These are phyloP conservation scores for Gallinago solitaria DNA, from an alignment of 2,797 vertebrate genomes.

Conservation along the genomic window DNA sequence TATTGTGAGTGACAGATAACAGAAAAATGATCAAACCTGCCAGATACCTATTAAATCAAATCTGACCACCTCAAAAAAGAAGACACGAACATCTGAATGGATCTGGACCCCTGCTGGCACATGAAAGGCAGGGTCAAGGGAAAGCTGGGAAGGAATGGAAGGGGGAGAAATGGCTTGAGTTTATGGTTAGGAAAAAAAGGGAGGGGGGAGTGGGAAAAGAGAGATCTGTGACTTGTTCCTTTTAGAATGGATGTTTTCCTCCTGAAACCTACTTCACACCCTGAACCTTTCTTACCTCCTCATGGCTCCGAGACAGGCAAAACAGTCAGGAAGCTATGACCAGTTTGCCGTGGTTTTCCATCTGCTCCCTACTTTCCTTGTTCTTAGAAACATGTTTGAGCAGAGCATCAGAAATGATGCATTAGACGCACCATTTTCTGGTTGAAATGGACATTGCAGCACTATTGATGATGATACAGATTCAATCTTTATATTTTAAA, in stretches of 20 bases:
- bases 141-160: not conserved
- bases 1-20: not conserved
- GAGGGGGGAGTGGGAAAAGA: not conserved
- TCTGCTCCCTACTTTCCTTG: not conserved
- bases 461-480: not conserved
- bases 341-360: not conserved
- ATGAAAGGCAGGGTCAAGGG: not conserved
- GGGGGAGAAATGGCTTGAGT: not conserved
- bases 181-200: not conserved
- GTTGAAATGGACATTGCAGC: not conserved
- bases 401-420: not conserved
- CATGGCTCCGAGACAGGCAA: not conserved
- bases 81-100: not conserved
- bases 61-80: not conserved
- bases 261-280: not conserved
- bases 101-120: not conserved
- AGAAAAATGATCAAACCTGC: not conserved
- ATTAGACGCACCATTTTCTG: not conserved
- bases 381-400: not conserved
- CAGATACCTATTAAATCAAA: not conserved
- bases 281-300: not conserved
- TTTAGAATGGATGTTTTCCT: not conserved
- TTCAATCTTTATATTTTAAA: not conserved
- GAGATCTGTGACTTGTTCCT: not conserved
- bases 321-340: not conserved